Percentiles rank a stretch among this genome's conserved stretches.
Conservation (phyloP, 2,888 invertebrate species). For the Petrophora chlorosata region DNA sequence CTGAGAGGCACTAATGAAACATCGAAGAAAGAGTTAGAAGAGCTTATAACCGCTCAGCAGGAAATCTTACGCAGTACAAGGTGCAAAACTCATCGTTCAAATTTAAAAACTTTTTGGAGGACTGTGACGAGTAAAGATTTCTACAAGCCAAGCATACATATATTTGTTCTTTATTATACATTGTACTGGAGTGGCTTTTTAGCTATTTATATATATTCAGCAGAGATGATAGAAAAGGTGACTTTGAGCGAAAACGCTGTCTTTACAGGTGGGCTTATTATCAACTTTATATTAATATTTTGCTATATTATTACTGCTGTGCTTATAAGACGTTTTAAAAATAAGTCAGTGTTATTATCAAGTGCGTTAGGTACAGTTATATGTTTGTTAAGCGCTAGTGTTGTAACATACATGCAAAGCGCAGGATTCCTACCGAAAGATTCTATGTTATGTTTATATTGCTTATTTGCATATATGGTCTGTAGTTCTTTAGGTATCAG, state of each 20-base stretch:
- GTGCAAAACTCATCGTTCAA: not conserved
- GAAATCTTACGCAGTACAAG: not conserved
- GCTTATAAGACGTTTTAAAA: conserved; percentile 2
- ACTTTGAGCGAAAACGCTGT: conserved; percentile 15
- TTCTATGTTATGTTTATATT: conserved; percentile 21
- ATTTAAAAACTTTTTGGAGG: not conserved
- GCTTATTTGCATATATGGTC: conserved; percentile 19
- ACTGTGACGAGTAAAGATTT: not conserved
- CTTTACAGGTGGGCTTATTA: conserved; percentile 12
- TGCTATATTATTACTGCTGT: conserved; percentile 4
- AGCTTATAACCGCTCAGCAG: conserved; percentile 15
- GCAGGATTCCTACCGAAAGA: conserved; percentile 13
- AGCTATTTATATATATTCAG: conserved; percentile 6
- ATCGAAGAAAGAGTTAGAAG: conserved; percentile 24
- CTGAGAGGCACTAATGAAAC: conserved; percentile 29
- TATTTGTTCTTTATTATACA: not conserved
- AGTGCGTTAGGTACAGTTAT: not conserved
- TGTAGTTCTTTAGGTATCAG: conserved; percentile 18
- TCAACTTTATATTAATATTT: conserved; percentile 9
- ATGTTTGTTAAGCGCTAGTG: conserved; percentile 3
- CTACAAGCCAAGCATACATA: not conserved
- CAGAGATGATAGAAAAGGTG: conserved; percentile 8
- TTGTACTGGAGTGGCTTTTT: conserved; percentile 5
- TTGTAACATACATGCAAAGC: conserved; percentile 19
- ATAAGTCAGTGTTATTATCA: conserved; percentile 11